Evolutionary conservation across 2,113 vertebrate genomes (phyloP).

Genomic region (Peucedramus taeniatus): DNA sequence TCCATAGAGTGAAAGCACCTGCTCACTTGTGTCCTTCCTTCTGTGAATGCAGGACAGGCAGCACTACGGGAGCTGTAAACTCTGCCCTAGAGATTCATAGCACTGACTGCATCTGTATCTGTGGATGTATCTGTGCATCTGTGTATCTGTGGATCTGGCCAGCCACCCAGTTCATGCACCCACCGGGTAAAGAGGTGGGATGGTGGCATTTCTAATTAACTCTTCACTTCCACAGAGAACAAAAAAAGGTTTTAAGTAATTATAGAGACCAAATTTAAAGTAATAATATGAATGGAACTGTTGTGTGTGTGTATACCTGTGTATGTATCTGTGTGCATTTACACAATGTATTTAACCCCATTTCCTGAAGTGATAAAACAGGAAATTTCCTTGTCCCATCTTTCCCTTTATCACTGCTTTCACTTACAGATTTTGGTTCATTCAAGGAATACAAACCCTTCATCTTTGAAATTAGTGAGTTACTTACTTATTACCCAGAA

Average conservation of each 20-base stretch:
- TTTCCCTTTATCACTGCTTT: background rate
- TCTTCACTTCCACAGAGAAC: background rate
- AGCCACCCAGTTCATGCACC: background rate
- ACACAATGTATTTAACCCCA: background rate
- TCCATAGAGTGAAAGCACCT: background rate
- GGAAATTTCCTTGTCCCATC: background rate
- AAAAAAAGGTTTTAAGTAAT: background rate
- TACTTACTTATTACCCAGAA: background rate
- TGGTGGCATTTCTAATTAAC: background rate
- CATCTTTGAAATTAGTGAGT: background rate
- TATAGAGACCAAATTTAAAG: background rate
- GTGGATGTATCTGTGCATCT: fast-evolving
- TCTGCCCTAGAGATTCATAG: background rate
- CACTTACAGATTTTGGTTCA: background rate
- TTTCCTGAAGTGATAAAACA: background rate
- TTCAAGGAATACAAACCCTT: background rate
- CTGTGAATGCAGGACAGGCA: background rate
- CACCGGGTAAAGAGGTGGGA: background rate
- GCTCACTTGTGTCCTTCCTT: background rate
- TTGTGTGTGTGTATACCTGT: fast-evolving
- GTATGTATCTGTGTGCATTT: background rate
- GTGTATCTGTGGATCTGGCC: background rate
- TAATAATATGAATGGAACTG: background rate
- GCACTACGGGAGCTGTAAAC: background rate
- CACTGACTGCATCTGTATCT: background rate